Evolutionary conservation across 2,888 invertebrate species (phyloP), one percentile per base, ranked within the genome.

Genomic region (Cancer borealis): DNA sequence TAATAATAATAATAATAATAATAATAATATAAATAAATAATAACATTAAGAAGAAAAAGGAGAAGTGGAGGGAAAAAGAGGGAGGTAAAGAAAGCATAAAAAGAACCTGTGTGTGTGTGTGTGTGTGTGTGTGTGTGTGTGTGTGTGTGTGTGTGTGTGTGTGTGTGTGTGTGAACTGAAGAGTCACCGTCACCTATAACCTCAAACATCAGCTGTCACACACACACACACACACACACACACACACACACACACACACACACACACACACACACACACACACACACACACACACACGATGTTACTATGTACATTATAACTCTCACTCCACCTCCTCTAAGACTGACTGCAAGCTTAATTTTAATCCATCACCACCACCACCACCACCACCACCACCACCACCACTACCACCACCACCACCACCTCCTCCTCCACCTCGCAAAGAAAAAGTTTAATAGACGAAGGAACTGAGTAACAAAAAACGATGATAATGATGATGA

Each of bases 401-500:
- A 49, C 49, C 49, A 6, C 6, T 3, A 49, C 12, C 6, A 49
- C 49, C 60, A 66, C 60, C 60, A 14, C 21, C 49, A 49, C 49
- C 49, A 49, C 12, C 49, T 3, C 3, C 12, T 10, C 49, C 49
- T 12, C 6, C 12, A 49, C 12, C 6, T 10, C 49, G 39, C 0
- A 39, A 1, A 39, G 39, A 39, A 39, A 39, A 39, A 39, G 39
- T 39, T 39, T 39, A 39, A 39, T 39, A 39, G 39, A 2, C 39
- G 39, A 49, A 49, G 49, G 49, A 6, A 49, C 6, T 49, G 49
- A 49, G 6, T 1, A 49, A 49, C 10, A 49, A 12, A 12, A 49
- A n/a, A 79, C 26, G 73, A 79, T 79, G 30, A 79, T 79, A 26
- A 79, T 79, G 73, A 79, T 79, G 73, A 79, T 79, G 73, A 79